A percentile compares a stretch with the other conserved stretches of the same genome.
phyloP scores from a whole-genome alignment of 1,140 invertebrate genomes.

The Lasioglossum albipes region DNA sequence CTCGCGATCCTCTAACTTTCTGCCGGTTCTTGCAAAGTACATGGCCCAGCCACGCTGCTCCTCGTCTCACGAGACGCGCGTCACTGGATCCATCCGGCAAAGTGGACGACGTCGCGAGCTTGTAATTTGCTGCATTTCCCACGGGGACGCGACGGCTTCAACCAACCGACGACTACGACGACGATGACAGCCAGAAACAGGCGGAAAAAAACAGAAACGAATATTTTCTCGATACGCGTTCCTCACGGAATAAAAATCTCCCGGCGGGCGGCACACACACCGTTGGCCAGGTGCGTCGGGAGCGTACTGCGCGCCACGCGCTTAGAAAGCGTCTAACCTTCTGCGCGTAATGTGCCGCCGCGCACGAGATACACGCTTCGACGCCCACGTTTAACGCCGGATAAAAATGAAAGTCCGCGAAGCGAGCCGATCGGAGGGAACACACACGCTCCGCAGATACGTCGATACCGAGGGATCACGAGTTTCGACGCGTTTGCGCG shows the following conservation, averaged over 20 bases:
- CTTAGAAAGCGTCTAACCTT: conserved; percentile 21
- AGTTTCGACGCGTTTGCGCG: not conserved
- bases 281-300: conserved; percentile 7
- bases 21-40: not conserved
- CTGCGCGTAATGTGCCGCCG: not conserved
- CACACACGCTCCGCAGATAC: not conserved
- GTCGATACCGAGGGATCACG: not conserved
- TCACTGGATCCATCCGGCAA: not conserved
- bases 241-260: too few species aligned
- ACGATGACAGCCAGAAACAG: too few species aligned
- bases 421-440: conserved; percentile 3
- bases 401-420: conserved; percentile 17
- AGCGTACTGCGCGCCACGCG: conserved; percentile 12
- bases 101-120: not conserved
- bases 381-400: conserved; percentile 11
- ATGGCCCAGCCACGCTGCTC: not conserved
- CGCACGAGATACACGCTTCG: conserved; percentile 11
- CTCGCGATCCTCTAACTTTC: not conserved
- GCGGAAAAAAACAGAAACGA: too few species aligned
- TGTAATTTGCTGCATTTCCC: not conserved
- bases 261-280: not conserved
- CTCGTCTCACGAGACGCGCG: not conserved
- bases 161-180: too few species aligned
- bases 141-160: too few species aligned
- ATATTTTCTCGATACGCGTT: too few species aligned